Percentiles rank a stretch among this genome's conserved stretches.
Conservation (phyloP, 2,888 invertebrate genomes). For the Sepioteuthis lessoniana region DNA sequence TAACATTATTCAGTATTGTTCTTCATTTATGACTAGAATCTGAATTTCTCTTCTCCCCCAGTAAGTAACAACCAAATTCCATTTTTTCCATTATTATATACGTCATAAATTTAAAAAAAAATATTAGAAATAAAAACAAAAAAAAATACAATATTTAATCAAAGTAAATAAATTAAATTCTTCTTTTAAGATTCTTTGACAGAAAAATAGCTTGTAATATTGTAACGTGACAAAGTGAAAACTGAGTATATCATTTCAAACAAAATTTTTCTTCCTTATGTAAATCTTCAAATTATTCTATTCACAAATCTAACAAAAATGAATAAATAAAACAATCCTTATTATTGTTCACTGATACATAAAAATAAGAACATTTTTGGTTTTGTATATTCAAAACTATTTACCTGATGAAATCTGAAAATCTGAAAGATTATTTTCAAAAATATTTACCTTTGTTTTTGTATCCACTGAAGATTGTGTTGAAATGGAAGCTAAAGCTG, state of each 20-base stretch:
- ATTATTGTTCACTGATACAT: neutral
- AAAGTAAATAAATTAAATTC: neutral
- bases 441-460: neutral
- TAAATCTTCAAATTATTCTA: neutral
- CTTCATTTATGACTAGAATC: neutral
- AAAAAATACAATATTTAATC: neutral
- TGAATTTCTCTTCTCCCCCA: neutral
- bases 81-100: neutral
- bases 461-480: neutral
- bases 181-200: neutral
- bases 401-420: neutral
- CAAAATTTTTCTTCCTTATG: neutral
- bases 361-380: neutral
- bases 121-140: neutral
- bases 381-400: neutral
- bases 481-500: neutral
- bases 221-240: neutral
- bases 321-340: neutral
- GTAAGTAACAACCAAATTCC: neutral
- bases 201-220: neutral
- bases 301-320: neutral
- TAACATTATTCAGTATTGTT: neutral
- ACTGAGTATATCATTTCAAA: neutral
- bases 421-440: neutral
- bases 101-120: accelerated